Percentiles rank a stretch among this genome's conserved stretches.
phyloP scores from a whole-genome alignment of 2,797 vertebrate genomes.

The Phrynocephalus forsythii region DNA sequence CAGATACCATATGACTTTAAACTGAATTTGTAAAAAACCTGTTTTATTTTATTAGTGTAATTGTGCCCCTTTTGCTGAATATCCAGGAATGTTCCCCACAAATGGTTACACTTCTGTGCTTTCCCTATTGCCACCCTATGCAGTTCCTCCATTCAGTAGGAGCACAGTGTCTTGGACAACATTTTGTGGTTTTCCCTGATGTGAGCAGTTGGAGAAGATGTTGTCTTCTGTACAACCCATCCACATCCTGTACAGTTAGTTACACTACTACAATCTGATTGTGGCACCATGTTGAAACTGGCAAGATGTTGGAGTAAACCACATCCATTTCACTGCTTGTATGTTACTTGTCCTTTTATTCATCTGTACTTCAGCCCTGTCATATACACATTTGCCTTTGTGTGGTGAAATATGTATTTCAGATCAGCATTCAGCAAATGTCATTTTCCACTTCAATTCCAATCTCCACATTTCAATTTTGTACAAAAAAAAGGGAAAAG shows the following conservation, averaged over 20 bases:
- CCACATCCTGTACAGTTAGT: too few species aligned
- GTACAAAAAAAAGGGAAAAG: too few species aligned
- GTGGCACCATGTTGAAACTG: not conserved
- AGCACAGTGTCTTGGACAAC: not conserved
- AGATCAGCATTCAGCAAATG: not conserved
- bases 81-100: not conserved
- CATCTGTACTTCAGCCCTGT: not conserved
- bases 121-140: not conserved
- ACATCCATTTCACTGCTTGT: not conserved
- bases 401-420: not conserved
- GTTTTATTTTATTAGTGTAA: too few species aligned
- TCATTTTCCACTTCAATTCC: not conserved
- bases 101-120: not conserved
- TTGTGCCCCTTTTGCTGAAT: not conserved
- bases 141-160: not conserved
- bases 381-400: not conserved
- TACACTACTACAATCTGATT: not conserved
- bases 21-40: too few species aligned
- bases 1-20: too few species aligned
- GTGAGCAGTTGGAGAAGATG: too few species aligned
- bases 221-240: not conserved
- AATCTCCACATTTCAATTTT: too few species aligned
- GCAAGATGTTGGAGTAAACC: not conserved
- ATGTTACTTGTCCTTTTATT: not conserved
- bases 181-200: not conserved